A percentile compares a stretch with the other conserved stretches of the same genome.
Conservation (phyloP, 2,797 vertebrate genomes). For the Brotula barbata region DNA sequence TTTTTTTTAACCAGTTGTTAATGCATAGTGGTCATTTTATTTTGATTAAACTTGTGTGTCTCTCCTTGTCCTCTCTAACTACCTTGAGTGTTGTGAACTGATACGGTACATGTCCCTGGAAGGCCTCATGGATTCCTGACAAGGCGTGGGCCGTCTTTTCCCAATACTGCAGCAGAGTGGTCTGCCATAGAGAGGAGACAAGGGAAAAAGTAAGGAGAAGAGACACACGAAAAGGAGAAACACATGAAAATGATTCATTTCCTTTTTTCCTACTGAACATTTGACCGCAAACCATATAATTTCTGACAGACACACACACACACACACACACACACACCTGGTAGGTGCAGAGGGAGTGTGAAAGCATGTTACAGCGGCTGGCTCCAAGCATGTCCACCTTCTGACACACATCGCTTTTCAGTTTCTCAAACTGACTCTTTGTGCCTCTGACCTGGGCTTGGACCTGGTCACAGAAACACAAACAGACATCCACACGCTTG, state of each 20-base stretch:
- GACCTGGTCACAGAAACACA: conserved; percentile 67
- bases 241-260: no score
- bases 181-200: conserved; percentile 59
- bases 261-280: background rate
- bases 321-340: conserved; percentile 64
- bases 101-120: conserved; percentile 74
- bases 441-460: conserved; percentile 83
- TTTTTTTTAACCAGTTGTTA: no score
- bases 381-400: conserved; percentile 86
- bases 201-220: background rate
- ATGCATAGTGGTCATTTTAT: no score
- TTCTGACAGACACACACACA: no score
- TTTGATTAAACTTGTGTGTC: no score
- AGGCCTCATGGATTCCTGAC: conserved; percentile 79
- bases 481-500: background rate
- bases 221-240: no score
- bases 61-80: background rate
- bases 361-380: conserved; percentile 84
- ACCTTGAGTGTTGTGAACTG: conserved; percentile 84
- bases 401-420: conserved; percentile 85
- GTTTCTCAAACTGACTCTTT: conserved; percentile 85
- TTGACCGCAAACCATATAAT: no score
- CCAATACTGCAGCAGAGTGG: conserved; percentile 85
- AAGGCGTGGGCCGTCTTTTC: conserved; percentile 82
- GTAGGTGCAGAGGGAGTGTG: conserved; percentile 81